Evolutionary conservation across 2,113 vertebrate species (phyloP), one percentile per base, ranked within the genome.

Genomic region (Sinosuthora webbiana): DNA sequence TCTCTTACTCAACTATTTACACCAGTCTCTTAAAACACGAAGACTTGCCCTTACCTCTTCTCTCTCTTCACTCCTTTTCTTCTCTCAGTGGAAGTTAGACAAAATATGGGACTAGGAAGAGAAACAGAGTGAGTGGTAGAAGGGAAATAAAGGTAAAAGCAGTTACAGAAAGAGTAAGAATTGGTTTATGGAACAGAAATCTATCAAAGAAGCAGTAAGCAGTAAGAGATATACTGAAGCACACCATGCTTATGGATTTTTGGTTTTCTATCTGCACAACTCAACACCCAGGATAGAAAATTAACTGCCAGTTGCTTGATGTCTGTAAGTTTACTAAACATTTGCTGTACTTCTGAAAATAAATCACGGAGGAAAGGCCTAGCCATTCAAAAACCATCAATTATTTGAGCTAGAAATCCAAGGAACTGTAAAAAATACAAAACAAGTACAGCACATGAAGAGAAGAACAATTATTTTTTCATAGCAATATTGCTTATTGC

Each of bases 1-100:
- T 27, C 56, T 84, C 81, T 42, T 80, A n/a, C 75, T 85, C 63
- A 33, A 64, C 35, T 50, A 76, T 30, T 70, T 87, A 65, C 4
- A 23, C 31, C n/a, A 67, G 19, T 52, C 39, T 49, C 78, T 53
- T 75, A 78, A 79, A 90, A 78, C 7, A 68, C 7, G 21, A 89
- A 88, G 68, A 63, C 44, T 83, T 71, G 60, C 65, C 94, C 87
- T 95, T 96, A 95, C 94, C 95, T 95, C 90, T 92, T 91, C 83
- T 93, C 82, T 80, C 79, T 94, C 88, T 95, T 97, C 94, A 95
- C 95, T 95, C 94, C 89, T 95, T 94, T 91, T 95, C 89, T 83
- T 95, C 93, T 90, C 85, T 93, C 90, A 95, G 87, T 74, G 71
- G 93, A 96, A 96, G 88, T 94, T 93, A 95, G 85, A 97, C 89